Evolutionary conservation across 2,113 vertebrate species (phyloP).

Genomic region (Tragelaphus buxtoni): DNA sequence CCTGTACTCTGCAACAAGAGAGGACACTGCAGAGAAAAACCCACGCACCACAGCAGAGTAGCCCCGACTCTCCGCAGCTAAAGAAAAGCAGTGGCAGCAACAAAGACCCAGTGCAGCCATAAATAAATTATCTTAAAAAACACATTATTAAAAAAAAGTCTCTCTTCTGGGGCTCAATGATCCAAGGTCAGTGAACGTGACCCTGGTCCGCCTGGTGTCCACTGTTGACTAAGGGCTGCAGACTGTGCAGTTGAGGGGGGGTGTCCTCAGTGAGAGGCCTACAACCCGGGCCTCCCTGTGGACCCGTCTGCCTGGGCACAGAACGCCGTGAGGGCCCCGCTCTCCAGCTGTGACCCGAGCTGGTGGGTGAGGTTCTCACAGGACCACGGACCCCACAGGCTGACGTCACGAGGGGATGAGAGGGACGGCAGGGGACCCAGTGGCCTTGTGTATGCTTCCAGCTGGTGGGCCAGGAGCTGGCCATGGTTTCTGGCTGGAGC

Average conservation of each 20-base stretch:
- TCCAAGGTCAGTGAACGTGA: neutral
- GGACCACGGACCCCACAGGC: neutral
- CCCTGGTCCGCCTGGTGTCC: neutral
- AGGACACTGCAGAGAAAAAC: neutral
- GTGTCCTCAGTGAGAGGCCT: fast-evolving
- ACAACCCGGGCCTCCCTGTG: fast-evolving
- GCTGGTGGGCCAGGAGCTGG: fast-evolving
- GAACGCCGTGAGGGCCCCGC: fast-evolving
- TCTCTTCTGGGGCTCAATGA: neutral
- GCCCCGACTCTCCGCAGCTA: neutral
- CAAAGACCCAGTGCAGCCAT: neutral
- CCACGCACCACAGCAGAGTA: neutral
- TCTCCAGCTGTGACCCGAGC: neutral
- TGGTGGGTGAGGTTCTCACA: neutral
- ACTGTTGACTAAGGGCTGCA: neutral
- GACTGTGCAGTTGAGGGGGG: neutral
- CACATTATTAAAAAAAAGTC: neutral
- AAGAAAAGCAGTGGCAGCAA: neutral
- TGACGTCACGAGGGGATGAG: fast-evolving
- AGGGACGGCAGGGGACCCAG: neutral
- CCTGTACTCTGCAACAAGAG: neutral
- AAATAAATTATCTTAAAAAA: neutral
- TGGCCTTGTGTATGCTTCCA: neutral
- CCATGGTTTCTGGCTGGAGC: neutral
- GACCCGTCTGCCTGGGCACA: fast-evolving